Base-by-base conservation (phyloP, 2,888 invertebrate genomes). In the Ischnura elegans region DNA sequence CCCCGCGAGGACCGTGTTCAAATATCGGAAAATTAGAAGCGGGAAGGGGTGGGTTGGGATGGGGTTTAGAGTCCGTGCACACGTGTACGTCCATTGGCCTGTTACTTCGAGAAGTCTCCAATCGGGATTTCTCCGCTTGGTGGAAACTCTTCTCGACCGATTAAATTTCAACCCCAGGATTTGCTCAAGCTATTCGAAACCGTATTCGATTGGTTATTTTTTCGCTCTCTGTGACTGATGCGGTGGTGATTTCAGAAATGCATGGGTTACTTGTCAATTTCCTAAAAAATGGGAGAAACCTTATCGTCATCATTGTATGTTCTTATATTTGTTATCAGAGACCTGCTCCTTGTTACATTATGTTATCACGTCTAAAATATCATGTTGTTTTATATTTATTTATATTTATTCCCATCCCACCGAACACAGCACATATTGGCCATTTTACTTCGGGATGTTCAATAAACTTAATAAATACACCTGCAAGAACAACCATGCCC, bases 21-120 rank as follows among this genome's bases (percentile, higher is more conserved):
- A 76, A 76, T 76, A 76, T 36, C 36, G 29, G 76, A 36, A 76
- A 76, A 76, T 76, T 76, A n/a, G 61, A 61, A 61, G 61, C 61
- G 61, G 61, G 61, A n/a, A n/a, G 25, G 3, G 25, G n/a, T 25
- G n/a, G 61, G 61, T 6, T 21, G n/a, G 25, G n/a, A 6, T 5
- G 51, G n/a, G 61, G 61, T 2, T 21, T n/a, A 8, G 61, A 8
- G 8, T 3, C 61, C 5, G 25, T 6, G 25, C 25, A 25, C 61
- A n/a, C 61, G n/a, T 1, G 1, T 29, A 36, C 25, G 36, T 2
- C 76, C 76, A 76, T 36, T 36, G 76, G 76, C 76, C 36, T 16
- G 13, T 16, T 13, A 25, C 8, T 21, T 61, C 61, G 61, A 61
- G n/a, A 61, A 61, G 25, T 61, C 61, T 61, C 25, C 61, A 61